Evolutionary conservation across 1,140 invertebrate genomes (phyloP).

Genomic region (Colletes latitarsis): DNA sequence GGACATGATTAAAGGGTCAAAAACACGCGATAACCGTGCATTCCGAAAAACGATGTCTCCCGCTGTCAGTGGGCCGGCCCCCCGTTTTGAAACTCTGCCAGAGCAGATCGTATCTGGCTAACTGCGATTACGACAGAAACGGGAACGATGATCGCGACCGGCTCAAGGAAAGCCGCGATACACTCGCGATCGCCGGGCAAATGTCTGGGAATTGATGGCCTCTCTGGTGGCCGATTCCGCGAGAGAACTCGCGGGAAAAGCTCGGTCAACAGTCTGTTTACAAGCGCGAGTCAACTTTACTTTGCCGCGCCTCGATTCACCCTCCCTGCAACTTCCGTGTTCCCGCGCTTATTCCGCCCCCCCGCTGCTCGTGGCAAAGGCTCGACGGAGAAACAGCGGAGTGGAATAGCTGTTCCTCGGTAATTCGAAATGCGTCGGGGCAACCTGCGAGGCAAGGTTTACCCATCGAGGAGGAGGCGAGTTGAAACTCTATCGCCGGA

Average conservation of each 20-base stretch:
- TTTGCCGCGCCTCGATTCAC: neutral
- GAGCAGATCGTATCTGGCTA: constrained; percentile 22
- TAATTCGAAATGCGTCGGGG: too few relatives aligned
- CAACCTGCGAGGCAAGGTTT: too few relatives aligned
- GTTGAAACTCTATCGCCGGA: too few relatives aligned
- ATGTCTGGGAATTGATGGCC: neutral
- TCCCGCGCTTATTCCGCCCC: too few relatives aligned
- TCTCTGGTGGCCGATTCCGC: neutral
- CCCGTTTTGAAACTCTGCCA: constrained; percentile 31
- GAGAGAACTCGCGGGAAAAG: constrained; percentile 1
- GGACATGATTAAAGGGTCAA: neutral
- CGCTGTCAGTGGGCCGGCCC: neutral
- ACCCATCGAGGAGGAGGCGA: too few relatives aligned
- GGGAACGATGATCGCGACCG: constrained; percentile 10
- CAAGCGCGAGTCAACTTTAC: constrained; percentile 5
- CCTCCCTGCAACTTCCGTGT: too few relatives aligned
- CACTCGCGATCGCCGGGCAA: neutral
- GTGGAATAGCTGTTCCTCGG: too few relatives aligned
- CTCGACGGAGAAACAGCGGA: too few relatives aligned
- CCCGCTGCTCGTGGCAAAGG: too few relatives aligned
- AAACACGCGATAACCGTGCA: constrained; percentile 23
- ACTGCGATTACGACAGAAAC: constrained; percentile 13
- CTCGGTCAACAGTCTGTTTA: constrained; percentile 3
- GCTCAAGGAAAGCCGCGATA: constrained; percentile 16
- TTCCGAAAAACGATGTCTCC: constrained; percentile 12